These are phyloP conservation scores for Tethea ocularis DNA, from an alignment of 2,888 invertebrate genomes.

Conservation along the genomic window DNA sequence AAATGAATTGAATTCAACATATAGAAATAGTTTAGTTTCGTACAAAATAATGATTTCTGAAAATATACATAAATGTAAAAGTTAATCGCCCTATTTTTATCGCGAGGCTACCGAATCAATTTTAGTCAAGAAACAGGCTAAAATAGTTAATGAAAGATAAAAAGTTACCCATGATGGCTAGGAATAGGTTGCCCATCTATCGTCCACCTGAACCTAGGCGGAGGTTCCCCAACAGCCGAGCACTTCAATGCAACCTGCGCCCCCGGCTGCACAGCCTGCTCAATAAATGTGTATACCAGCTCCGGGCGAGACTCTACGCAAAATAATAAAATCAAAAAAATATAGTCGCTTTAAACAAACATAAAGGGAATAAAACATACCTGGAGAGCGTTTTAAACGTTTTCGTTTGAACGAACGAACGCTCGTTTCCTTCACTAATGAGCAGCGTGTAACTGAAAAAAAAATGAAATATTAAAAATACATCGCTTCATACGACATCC, in stretches of 20 bases:
- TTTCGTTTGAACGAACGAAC: slow-evolving; percentile 63
- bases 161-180: slow-evolving; percentile 71
- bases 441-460: slow-evolving; percentile 69
- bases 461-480: slow-evolving; percentile 12
- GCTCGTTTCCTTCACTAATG: slow-evolving; percentile 63
- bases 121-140: not conserved
- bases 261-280: slow-evolving; percentile 88
- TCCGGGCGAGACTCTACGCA: slow-evolving; percentile 90
- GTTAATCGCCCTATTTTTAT: no score
- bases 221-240: slow-evolving; percentile 93
- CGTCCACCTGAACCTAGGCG: slow-evolving; percentile 84
- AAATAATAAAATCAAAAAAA: slow-evolving; percentile 27
- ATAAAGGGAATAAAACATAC: slow-evolving; percentile 48
- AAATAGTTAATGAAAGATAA: not conserved
- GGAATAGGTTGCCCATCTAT: slow-evolving; percentile 74
- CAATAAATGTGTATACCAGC: slow-evolving; percentile 92
- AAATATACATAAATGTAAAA: no score
- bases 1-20: not conserved
- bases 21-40: not conserved
- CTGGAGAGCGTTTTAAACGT: slow-evolving; percentile 71
- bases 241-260: slow-evolving; percentile 92
- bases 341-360: slow-evolving; percentile 21
- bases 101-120: no score
- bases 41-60: not conserved
- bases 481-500: not conserved